A percentile compares a stretch with the other conserved stretches of the same genome.
phyloP scores from a whole-genome alignment of 2,797 vertebrate genomes.

The Phrynocephalus vlangalii region DNA sequence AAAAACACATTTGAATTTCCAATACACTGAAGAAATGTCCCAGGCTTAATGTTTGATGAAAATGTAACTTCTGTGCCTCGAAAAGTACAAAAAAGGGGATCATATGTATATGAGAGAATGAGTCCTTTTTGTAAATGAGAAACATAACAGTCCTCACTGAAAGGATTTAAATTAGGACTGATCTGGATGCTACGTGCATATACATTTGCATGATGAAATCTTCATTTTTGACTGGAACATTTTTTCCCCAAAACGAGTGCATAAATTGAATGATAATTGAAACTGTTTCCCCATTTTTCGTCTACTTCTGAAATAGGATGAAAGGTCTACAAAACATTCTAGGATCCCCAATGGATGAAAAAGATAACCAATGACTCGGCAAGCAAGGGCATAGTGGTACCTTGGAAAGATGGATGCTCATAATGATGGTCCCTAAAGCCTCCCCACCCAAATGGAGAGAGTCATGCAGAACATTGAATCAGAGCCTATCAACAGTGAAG shows the following conservation, averaged over 20 bases:
- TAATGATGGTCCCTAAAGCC: too few species aligned
- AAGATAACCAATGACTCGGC: too few species aligned
- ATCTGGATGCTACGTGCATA: background rate
- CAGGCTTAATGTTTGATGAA: background rate
- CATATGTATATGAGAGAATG: background rate
- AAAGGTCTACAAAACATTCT: background rate
- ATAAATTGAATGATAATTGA: conserved; percentile 2
- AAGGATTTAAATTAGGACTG: background rate
- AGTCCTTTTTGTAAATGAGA: too few species aligned
- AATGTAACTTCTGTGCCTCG: too few species aligned
- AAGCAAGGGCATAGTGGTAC: too few species aligned
- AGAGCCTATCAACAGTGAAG: too few species aligned
- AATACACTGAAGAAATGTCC: too few species aligned
- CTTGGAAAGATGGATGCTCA: too few species aligned
- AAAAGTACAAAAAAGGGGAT: too few species aligned
- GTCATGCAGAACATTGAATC: too few species aligned
- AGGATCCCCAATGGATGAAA: too few species aligned
- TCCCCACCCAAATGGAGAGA: too few species aligned
- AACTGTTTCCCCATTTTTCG: background rate
- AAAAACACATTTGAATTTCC: background rate
- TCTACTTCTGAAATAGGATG: background rate
- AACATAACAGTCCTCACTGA: background rate
- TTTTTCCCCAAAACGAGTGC: background rate
- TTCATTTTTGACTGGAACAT: background rate
- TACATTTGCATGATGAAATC: background rate